phyloP scores from a whole-genome alignment of 1,140 invertebrate genomes.

The Drosophila prosaltans region DNA sequence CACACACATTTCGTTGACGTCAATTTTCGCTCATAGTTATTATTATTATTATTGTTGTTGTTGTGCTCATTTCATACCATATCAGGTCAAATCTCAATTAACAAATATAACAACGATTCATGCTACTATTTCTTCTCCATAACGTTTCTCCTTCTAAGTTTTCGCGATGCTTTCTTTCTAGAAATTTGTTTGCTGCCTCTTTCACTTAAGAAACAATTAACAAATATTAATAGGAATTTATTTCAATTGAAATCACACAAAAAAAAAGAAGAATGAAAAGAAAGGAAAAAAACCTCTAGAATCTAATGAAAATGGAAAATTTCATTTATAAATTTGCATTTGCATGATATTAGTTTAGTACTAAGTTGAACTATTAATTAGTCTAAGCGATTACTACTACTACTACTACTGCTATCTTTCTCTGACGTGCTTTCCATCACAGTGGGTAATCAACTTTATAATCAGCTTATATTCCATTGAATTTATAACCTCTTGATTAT shows the following conservation, averaged over 20 bases:
- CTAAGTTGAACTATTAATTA: conserved; percentile 11
- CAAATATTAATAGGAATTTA: conserved; percentile 81
- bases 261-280: neutral
- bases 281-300: neutral
- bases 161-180: conserved; percentile 39
- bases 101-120: conserved; percentile 79
- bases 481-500: conserved; percentile 72
- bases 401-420: conserved; percentile 3
- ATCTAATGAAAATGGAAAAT: conserved; percentile 2
- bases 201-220: conserved; percentile 79
- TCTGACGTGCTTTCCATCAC: conserved; percentile 5
- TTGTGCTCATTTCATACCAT: conserved; percentile 73
- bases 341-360: conserved; percentile 5
- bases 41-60: conserved; percentile 49
- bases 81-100: conserved; percentile 81
- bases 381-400: conserved; percentile 1
- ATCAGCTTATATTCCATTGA: conserved; percentile 69
- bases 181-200: conserved; percentile 34
- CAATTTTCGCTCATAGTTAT: conserved; percentile 62
- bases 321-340: conserved; percentile 14
- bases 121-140: conserved; percentile 52
- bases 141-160: conserved; percentile 1
- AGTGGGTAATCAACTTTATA: conserved; percentile 56
- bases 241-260: conserved; percentile 78
- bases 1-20: conserved; percentile 69